A percentile compares a stretch with the other conserved stretches of the same genome.
These are phyloP conservation scores for Hesperophylax magnus DNA, from an alignment of 1,140 invertebrate species.

Conservation along the genomic window DNA sequence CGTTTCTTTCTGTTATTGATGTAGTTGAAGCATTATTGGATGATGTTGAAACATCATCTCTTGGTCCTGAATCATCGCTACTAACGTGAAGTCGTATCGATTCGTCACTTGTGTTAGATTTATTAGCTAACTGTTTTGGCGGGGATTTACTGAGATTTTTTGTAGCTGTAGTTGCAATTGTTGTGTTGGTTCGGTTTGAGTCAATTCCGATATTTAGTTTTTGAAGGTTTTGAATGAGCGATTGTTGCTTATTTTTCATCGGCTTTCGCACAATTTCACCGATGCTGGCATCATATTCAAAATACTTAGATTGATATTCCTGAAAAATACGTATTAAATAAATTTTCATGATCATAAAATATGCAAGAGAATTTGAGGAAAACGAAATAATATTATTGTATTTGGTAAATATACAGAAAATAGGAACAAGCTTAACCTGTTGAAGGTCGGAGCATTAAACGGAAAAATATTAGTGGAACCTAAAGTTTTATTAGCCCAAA, in stretches of 20 bases:
- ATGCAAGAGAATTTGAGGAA: too few relatives aligned
- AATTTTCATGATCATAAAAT: too few relatives aligned
- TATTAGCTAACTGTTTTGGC: neutral
- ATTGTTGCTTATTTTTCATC: conserved; percentile 27
- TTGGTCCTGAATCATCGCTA: conserved; percentile 36
- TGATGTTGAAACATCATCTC: neutral
- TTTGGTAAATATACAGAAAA: too few relatives aligned
- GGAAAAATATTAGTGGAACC: too few relatives aligned
- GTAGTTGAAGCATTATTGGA: neutral
- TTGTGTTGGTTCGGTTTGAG: neutral
- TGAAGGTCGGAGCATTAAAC: too few relatives aligned
- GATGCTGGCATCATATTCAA: conserved; percentile 47
- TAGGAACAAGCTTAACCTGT: too few relatives aligned
- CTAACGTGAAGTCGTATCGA: conserved; percentile 46
- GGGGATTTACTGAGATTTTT: neutral
- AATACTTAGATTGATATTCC: conserved; percentile 47
- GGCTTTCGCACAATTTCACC: conserved; percentile 40
- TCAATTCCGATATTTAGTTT: conserved; percentile 41
- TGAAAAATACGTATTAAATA: conserved; percentile 34
- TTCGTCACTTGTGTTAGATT: conserved; percentile 30
- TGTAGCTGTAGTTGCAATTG: neutral
- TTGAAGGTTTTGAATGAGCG: conserved; percentile 31
- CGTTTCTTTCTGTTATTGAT: neutral
- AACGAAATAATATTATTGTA: too few relatives aligned
- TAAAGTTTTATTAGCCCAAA: too few relatives aligned